Evolutionary conservation across 2,888 invertebrate species (phyloP).

Genomic region (Smittia sp.): DNA sequence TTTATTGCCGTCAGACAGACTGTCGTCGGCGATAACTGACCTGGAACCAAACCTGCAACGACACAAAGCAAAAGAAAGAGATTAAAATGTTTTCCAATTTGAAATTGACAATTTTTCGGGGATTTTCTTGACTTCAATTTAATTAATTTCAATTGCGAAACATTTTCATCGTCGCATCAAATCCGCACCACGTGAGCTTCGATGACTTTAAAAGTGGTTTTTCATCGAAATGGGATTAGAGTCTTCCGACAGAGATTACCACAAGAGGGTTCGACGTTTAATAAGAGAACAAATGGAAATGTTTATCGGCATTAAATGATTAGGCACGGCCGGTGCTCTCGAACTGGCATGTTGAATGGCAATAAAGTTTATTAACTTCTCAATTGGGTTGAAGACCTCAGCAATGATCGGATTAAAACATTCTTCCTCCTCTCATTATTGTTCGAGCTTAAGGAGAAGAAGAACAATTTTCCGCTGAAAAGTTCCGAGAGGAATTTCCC

Average conservation of each 20-base stretch:
- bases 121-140: background rate
- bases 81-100: conserved; percentile 42
- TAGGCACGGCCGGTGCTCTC: conserved; percentile 9
- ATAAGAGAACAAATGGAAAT: conserved; percentile 18
- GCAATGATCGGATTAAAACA: background rate
- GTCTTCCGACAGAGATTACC: background rate
- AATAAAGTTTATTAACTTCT: conserved; percentile 11
- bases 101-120: background rate
- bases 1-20: background rate
- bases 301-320: conserved; percentile 34
- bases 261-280: conserved; percentile 7
- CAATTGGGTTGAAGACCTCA: background rate
- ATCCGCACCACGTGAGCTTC: conserved; percentile 2
- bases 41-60: conserved; percentile 86
- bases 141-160: background rate
- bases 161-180: background rate
- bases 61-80: conserved; percentile 42
- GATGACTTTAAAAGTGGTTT: conserved; percentile 37
- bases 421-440: background rate
- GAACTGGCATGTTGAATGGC: background rate
- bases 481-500: no score
- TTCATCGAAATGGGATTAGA: conserved; percentile 36
- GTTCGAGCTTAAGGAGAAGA: no score
- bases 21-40: conserved; percentile 5
- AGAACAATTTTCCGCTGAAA: no score